Evolutionary conservation across 2,113 vertebrate species (phyloP), one percentile per base, ranked within the genome.

Genomic region (Rana temporaria): DNA sequence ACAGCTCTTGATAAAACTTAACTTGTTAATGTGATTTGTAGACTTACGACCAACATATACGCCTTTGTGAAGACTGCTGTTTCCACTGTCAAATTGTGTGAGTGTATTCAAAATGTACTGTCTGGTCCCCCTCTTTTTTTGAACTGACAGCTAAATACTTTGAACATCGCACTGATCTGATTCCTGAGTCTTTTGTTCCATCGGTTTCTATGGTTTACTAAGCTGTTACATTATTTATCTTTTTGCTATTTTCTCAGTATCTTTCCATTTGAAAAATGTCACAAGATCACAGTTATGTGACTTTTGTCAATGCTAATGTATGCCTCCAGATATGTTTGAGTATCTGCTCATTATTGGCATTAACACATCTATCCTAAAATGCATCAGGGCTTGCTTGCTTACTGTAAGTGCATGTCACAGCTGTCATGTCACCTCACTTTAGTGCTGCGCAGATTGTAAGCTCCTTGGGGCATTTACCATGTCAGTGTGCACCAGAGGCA

Each of bases 381-480:
- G 34, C 32, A 75, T 8, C 34, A 22, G 26, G 19, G 2, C 38
- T 68, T 38, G 24, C 30, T 34, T 66, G 17, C 2, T 15, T 26
- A 55, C 24, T 67, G 16, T 18, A 30, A 53, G 52, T 26, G 48
- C 42, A 55, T 78, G 76, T 66, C 75, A 77, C 42, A 65, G 20
- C 22, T 22, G 65, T 34, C 53, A 19, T 65, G 64, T 68, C 65
- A 79, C 64, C 64, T 79, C 53, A 68, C 24, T 34, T 52, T 32
- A 38, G 8, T 69, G 48, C 64, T 42, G 22, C 22, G 30, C 26
- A 11, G 24, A 65, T 56, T 66, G 48, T 38, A 34, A 38, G 17
- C 56, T 34, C 52, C n/a, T 38, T 18, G 19, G 20, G 56, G n/a
- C 56, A 75, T 5, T 38, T 5, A 38, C 34, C 22, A 32, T 62